A percentile compares a stretch with the other conserved stretches of the same genome.
These are phyloP conservation scores for Trimorus sp. DNA, from an alignment of 2,888 invertebrate species.

Conservation along the genomic window DNA sequence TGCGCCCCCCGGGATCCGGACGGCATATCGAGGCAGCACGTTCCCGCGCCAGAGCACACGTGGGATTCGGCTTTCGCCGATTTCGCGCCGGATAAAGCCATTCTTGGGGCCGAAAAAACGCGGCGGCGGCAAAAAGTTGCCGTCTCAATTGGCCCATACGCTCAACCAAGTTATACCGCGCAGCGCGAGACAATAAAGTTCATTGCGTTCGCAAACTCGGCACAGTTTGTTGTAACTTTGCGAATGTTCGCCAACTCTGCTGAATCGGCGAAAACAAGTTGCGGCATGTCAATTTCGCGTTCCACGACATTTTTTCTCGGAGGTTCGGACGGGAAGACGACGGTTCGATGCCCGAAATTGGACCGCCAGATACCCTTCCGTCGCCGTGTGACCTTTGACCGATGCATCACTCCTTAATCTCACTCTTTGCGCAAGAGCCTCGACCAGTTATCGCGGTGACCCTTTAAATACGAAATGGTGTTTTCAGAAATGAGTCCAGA, in stretches of 20 bases:
- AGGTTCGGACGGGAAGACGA: no score
- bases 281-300: no score
- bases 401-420: no score
- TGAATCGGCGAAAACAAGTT: no score
- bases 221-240: slow-evolving; percentile 12
- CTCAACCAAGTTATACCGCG: slow-evolving; percentile 29
- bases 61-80: slow-evolving; percentile 58
- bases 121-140: slow-evolving; percentile 33
- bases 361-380: no score
- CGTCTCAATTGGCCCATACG: slow-evolving; percentile 41
- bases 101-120: slow-evolving; percentile 40
- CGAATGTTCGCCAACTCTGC: neutral
- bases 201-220: slow-evolving; percentile 10
- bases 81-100: slow-evolving; percentile 51
- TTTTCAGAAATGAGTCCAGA: slow-evolving; percentile 49
- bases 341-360: no score
- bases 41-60: slow-evolving; percentile 46
- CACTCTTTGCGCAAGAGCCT: no score
- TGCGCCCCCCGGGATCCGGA: slow-evolving; percentile 63
- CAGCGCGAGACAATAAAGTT: slow-evolving; percentile 28
- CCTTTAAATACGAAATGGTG: slow-evolving; percentile 13
- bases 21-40: slow-evolving; percentile 48
- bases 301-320: no score
- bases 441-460: no score
- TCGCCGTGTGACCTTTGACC: no score